phyloP scores from a whole-genome alignment of 2,888 invertebrate genomes.

The Eledona agricola region DNA sequence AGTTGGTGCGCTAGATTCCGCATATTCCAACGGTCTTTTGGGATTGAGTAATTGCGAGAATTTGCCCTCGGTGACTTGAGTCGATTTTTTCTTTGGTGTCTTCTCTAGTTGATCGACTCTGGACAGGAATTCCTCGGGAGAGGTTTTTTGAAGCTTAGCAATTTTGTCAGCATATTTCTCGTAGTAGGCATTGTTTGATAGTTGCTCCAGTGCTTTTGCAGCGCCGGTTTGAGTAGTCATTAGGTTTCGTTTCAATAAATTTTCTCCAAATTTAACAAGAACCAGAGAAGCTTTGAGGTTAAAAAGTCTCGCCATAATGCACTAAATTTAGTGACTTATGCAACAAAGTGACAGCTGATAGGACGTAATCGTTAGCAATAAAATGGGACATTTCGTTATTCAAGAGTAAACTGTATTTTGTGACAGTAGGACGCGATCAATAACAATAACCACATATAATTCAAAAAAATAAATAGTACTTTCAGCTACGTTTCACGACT shows the following conservation, averaged over 20 bases:
- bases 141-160: constrained; percentile 74
- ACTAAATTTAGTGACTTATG: constrained; percentile 10
- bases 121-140: constrained; percentile 77
- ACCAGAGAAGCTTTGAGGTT: constrained; percentile 18
- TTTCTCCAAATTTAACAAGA: background rate
- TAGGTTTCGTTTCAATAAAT: constrained; percentile 4
- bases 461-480: too few relatives aligned
- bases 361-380: too few relatives aligned
- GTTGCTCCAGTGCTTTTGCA: constrained; percentile 66
- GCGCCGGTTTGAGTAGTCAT: constrained; percentile 36
- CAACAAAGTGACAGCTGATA: background rate
- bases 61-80: constrained; percentile 61
- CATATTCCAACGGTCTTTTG: constrained; percentile 62
- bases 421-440: too few relatives aligned
- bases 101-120: constrained; percentile 67
- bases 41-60: constrained; percentile 74
- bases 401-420: too few relatives aligned
- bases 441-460: too few relatives aligned
- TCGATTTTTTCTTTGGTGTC: constrained; percentile 58
- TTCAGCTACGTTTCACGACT: too few relatives aligned
- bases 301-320: constrained; percentile 9
- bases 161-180: constrained; percentile 85
- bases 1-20: constrained; percentile 58
- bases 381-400: too few relatives aligned
- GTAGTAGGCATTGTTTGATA: constrained; percentile 78